Base-by-base conservation (phyloP, 1,140 invertebrate genomes). In the Drosophila sulfurigaster region DNA sequence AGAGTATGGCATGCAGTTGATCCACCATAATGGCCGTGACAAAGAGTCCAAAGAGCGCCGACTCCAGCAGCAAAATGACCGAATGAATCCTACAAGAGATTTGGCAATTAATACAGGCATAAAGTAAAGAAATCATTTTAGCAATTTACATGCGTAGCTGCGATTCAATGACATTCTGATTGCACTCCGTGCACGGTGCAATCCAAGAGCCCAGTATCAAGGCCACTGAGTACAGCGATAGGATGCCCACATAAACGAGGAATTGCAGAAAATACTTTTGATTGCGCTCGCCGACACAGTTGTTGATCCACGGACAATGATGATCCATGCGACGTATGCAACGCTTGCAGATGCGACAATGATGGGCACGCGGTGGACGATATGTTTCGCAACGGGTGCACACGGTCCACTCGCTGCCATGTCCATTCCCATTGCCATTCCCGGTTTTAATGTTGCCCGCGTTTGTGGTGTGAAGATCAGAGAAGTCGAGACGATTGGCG, bases 251-350 rank as follows among this genome's bases (percentile, higher is more conserved):
- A 90, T 96, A 96, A n/a, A 98, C 94, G 56, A 98, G 93, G 94
- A 98, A 98, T 92, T 98, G 97, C 78, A 98, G 95, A 92, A 98
- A 98, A 93, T 96, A 98, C 92, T 98, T 98, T 93, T 98, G 97
- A 94, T 98, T 98, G 82, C 96, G 95, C 93, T 98, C 97, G 51
- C 98, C 98, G 35, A 98, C 97, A 93, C 98, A 98, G 93, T 98
- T 98, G 91, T 98, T 98, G 41, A 98, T 97, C 97, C 96, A 96
- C 77, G 75, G 94, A 93, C 92, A 98, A 93, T 98, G 97, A 93
- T 98, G 97, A 93, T 98, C 97, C 97, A 98, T 98, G 87, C 95
- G 94, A 49, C 96, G 93, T 69, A 98, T 96, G 92, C 97, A 98
- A 65, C 97, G 94, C 87, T 96, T 95, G 92, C 97, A 98, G 83